Evolutionary conservation across 2,888 invertebrate genomes (phyloP).

Genomic region (Ypsolopha scabrella): DNA sequence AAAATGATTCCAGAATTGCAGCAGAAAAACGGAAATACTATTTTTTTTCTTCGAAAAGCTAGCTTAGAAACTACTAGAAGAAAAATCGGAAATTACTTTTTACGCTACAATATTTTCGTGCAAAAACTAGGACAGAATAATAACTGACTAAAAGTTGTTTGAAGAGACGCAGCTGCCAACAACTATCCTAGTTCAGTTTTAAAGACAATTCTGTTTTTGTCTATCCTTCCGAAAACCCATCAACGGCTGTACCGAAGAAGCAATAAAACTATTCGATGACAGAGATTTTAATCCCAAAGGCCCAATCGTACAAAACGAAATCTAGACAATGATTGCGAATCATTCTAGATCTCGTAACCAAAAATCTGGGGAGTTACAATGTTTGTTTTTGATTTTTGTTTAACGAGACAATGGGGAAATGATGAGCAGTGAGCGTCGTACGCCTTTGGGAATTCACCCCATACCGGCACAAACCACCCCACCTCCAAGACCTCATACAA

Average conservation of each 20-base stretch:
- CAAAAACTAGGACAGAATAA: no score
- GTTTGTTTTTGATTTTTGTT: constrained; percentile 71
- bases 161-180: no score
- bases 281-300: constrained; percentile 27
- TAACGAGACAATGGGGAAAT: constrained; percentile 71
- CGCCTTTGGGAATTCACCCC: constrained; percentile 65
- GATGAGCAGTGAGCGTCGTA: constrained; percentile 59
- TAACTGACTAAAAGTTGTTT: no score
- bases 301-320: constrained; percentile 44
- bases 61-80: neutral
- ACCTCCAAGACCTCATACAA: constrained; percentile 16
- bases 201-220: neutral
- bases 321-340: constrained; percentile 51
- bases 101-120: no score
- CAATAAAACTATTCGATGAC: constrained; percentile 3
- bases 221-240: neutral
- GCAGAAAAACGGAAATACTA: neutral
- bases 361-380: constrained; percentile 54
- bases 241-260: neutral
- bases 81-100: no score
- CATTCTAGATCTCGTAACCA: constrained; percentile 48
- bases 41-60: neutral
- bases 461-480: constrained; percentile 33
- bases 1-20: neutral
- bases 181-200: no score